Conservation (phyloP, 2,113 vertebrate species). For the Elanus axillaris region DNA sequence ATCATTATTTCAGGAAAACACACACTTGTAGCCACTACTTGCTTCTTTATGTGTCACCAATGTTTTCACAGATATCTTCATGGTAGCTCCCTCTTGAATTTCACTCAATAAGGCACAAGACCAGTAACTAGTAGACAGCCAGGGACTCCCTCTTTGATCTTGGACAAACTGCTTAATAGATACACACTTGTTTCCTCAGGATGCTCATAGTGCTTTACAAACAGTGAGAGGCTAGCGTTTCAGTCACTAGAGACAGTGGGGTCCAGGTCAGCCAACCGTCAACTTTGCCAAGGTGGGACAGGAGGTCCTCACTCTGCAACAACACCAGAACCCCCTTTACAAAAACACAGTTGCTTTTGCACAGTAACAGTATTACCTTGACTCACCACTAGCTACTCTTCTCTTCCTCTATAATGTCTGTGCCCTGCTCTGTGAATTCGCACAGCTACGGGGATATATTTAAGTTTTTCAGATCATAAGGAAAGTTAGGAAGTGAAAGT, state of each 20-base stretch:
- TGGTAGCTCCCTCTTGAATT: neutral
- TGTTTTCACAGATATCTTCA: neutral
- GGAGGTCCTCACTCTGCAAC: neutral
- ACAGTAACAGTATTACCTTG: neutral
- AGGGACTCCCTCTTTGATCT: neutral
- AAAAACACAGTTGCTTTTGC: neutral
- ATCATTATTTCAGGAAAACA: neutral
- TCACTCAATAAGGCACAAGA: neutral
- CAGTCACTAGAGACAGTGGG: neutral
- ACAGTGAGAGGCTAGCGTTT: neutral
- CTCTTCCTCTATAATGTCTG: neutral
- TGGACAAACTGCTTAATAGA: neutral
- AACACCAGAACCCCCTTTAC: neutral
- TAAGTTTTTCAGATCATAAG: neutral
- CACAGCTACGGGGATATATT: neutral
- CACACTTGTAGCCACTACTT: neutral
- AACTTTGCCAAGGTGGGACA: neutral
- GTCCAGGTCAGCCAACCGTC: neutral
- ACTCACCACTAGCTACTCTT: neutral
- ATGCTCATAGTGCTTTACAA: neutral
- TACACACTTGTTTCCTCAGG: neutral
- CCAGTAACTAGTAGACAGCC: neutral
- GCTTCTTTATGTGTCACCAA: accelerated
- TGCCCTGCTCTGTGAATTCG: neutral
- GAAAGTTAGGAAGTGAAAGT: neutral